Percentiles rank a stretch among this genome's conserved stretches.
phyloP scores from a whole-genome alignment of 2,113 vertebrate genomes.

The Epinephelus cyanopodus region DNA sequence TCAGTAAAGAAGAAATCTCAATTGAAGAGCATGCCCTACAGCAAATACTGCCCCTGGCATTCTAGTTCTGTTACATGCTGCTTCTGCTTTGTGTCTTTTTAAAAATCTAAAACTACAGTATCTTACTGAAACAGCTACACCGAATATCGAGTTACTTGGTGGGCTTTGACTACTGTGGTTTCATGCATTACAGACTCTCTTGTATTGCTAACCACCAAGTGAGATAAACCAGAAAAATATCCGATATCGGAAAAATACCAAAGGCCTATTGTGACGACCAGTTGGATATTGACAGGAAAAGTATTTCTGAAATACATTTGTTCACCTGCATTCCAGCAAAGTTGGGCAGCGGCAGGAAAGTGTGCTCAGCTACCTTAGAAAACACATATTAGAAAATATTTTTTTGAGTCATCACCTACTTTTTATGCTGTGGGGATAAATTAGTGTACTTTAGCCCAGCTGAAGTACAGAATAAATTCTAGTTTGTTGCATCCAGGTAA shows the following conservation, averaged over 20 bases:
- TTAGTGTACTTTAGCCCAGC: not conserved
- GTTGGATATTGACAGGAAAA: not conserved
- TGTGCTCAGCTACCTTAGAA: not conserved
- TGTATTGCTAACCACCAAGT: not conserved
- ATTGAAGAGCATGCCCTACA: constrained; percentile 21
- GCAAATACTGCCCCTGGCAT: constrained; percentile 16
- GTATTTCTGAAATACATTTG: no score
- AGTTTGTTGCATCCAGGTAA: not conserved
- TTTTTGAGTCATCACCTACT: not conserved
- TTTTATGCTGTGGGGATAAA: not conserved
- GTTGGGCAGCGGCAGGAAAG: not conserved
- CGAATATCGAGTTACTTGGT: not conserved
- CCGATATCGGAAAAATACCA: not conserved
- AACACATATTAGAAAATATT: not conserved
- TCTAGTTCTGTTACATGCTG: constrained; percentile 2
- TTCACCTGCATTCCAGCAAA: not conserved
- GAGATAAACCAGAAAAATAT: not conserved
- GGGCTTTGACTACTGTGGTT: constrained; percentile 1
- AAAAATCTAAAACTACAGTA: not conserved
- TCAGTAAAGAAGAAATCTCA: constrained; percentile 24
- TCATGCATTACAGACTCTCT: not conserved
- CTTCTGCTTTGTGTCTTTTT: constrained; percentile 10
- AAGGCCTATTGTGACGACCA: not conserved
- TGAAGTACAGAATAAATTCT: not conserved
- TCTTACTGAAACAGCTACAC: constrained; percentile 2